Conservation (phyloP, 2,888 invertebrate genomes). For the Pimpla rufipes region DNA sequence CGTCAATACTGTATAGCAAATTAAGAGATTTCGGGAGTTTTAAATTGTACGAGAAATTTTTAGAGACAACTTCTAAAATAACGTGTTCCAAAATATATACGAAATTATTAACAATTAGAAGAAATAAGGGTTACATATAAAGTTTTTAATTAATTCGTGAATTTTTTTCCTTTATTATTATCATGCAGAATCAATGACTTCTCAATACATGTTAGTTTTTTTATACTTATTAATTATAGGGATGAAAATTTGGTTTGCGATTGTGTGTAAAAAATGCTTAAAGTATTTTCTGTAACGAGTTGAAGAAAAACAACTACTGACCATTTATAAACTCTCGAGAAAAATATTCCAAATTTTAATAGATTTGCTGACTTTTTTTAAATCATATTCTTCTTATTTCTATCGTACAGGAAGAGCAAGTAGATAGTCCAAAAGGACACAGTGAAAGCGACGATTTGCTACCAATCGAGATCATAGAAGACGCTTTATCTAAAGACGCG, state of each 20-base stretch:
- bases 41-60: background rate
- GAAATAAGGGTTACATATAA: conserved; percentile 1
- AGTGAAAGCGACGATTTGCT: conserved; percentile 14
- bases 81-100: background rate
- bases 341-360: conserved; percentile 8
- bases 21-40: background rate
- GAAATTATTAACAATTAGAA: no score
- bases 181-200: conserved; percentile 1
- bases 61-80: background rate
- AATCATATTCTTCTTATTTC: conserved; percentile 17
- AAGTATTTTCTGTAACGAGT: conserved; percentile 1
- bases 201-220: background rate
- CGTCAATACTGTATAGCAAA: background rate
- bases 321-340: conserved; percentile 14
- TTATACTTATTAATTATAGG: conserved; percentile 3
- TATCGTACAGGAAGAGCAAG: conserved; percentile 8
- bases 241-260: conserved; percentile 2
- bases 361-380: conserved; percentile 12
- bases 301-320: conserved; percentile 2
- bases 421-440: conserved; percentile 17
- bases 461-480: conserved; percentile 1
- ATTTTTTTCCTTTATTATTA: conserved; percentile 6
- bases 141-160: conserved; percentile 8
- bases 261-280: conserved; percentile 2
- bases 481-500: conserved; percentile 4